Percentiles rank a stretch among this genome's conserved stretches.
Conservation (phyloP, 2,113 vertebrate genomes). For the Eidolon helvum region DNA sequence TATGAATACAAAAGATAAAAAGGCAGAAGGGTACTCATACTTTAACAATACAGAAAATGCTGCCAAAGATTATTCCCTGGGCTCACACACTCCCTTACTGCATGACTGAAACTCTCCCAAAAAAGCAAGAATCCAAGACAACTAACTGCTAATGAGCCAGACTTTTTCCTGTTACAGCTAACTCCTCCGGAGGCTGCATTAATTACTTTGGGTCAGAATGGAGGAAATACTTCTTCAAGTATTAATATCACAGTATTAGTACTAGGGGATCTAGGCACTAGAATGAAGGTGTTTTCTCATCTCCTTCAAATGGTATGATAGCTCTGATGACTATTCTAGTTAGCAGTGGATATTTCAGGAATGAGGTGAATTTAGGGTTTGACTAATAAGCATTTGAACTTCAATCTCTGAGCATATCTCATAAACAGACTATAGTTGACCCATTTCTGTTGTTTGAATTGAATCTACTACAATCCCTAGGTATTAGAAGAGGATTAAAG, state of each 20-base stretch:
- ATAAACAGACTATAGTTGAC: not conserved
- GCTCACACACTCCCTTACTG: not conserved
- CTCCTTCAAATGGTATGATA: not conserved
- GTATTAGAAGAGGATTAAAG: not conserved
- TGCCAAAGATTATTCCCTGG: not conserved
- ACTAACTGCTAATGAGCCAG: not conserved
- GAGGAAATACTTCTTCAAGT: not conserved
- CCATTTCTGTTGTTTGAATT: constrained; percentile 9
- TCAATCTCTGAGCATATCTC: not conserved
- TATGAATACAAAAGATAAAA: constrained; percentile 24
- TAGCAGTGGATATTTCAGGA: not conserved
- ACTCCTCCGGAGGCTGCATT: not conserved
- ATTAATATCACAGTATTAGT: not conserved
- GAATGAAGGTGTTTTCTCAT: not conserved
- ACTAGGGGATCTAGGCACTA: not conserved
- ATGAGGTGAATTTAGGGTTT: not conserved
- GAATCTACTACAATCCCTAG: not conserved
- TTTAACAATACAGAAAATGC: not conserved
- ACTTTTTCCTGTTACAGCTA: not conserved
- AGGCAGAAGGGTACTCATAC: not conserved
- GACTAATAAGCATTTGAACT: not conserved
- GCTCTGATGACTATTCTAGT: not conserved
- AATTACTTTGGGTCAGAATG: not conserved
- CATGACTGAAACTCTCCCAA: not conserved
- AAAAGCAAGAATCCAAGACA: not conserved